Evolutionary conservation across 2,797 vertebrate genomes (phyloP).

Genomic region (Danio tinwini): DNA sequence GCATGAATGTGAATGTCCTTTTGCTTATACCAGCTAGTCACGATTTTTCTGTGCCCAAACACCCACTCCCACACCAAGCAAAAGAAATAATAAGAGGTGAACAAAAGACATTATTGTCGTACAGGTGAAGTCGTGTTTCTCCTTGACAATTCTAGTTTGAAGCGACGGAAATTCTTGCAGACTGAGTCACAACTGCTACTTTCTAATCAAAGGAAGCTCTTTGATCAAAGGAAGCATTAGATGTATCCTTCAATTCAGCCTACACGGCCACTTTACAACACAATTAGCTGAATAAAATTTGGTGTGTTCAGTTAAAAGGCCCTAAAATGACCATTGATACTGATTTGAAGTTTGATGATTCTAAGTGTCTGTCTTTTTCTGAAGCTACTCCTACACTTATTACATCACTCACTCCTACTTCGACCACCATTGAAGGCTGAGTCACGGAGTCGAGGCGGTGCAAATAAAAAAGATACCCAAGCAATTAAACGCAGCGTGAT

Average conservation of each 20-base stretch:
- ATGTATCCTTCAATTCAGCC: conserved; percentile 46
- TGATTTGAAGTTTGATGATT: not conserved
- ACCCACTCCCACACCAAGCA: conserved; percentile 1
- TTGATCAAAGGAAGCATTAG: conserved; percentile 37
- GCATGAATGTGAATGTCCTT: not conserved
- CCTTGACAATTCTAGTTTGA: conserved; percentile 22
- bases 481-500: conserved; percentile 38
- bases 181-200: conserved; percentile 38
- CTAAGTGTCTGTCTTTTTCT: not conserved
- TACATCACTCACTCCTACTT: conserved; percentile 25
- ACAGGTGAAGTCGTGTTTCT: conserved; percentile 34
- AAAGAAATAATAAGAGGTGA: conserved; percentile 17
- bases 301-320: not conserved
- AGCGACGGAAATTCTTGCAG: not conserved
- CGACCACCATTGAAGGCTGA: conserved; percentile 23
- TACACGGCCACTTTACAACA: conserved; percentile 40
- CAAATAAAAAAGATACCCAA: conserved; percentile 17
- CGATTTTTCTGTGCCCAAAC: conserved; percentile 29
- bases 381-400: conserved; percentile 20
- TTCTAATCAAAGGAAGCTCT: conserved; percentile 55
- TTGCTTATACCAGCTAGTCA: conserved; percentile 26
- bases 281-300: conserved; percentile 7
- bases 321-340: conserved; percentile 1
- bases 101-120: conserved; percentile 31
- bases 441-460: conserved; percentile 32